Conservation (phyloP, 1,140 invertebrate species). For the Archegozetes longisetosus region DNA sequence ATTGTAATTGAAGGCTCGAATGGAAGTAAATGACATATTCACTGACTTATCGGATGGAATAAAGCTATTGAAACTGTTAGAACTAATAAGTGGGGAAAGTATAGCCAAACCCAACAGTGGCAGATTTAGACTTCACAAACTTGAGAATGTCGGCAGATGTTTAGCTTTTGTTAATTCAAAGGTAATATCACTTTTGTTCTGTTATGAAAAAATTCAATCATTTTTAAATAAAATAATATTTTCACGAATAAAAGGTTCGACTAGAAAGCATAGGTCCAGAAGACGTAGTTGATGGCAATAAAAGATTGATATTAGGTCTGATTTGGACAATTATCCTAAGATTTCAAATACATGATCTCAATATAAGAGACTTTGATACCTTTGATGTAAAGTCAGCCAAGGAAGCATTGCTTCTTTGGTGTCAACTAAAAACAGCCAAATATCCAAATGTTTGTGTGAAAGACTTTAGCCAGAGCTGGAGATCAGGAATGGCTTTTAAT, state of each 20-base stretch:
- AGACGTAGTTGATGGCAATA: conserved; percentile 95
- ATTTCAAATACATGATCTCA: conserved; percentile 79
- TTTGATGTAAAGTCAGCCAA: conserved; percentile 98
- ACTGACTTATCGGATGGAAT: conserved; percentile 87
- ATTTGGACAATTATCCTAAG: conserved; percentile 97
- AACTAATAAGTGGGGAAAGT: conserved; percentile 97
- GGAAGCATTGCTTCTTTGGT: conserved; percentile 94
- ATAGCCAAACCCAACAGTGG: conserved; percentile 91
- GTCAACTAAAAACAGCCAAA: conserved; percentile 84
- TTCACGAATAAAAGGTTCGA: conserved; percentile 46
- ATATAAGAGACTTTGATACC: conserved; percentile 47
- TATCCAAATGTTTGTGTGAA: conserved; percentile 26
- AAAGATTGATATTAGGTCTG: conserved; percentile 79
- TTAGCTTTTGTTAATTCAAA: conserved; percentile 93
- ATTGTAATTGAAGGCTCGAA: conserved; percentile 53
- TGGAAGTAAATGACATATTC: conserved; percentile 95
- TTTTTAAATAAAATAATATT: not conserved
- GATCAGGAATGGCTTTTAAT: conserved; percentile 86
- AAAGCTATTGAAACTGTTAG: conserved; percentile 85
- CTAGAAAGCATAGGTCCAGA: conserved; percentile 97
- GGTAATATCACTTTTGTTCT: conserved; percentile 36
- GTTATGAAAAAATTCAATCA: not conserved
- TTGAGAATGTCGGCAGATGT: conserved; percentile 98
- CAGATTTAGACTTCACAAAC: conserved; percentile 92
- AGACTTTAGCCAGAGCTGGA: conserved; percentile 63